These are phyloP conservation scores for Vandiemenella viatica DNA, from an alignment of 2,888 invertebrate genomes.

Conservation along the genomic window DNA sequence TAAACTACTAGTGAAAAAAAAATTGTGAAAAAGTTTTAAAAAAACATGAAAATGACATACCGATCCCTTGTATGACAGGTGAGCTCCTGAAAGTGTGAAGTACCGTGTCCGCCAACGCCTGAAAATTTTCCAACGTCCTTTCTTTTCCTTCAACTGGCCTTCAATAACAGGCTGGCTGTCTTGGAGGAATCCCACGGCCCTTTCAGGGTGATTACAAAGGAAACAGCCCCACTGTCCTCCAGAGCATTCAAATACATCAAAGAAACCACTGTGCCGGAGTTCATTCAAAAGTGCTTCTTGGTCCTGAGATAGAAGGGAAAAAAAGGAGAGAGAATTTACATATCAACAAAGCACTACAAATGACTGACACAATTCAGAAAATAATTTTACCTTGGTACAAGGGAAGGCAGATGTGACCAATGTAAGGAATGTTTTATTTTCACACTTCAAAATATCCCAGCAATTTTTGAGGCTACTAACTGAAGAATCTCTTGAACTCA, in stretches of 20 bases:
- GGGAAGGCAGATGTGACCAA: constrained; percentile 91
- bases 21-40: too few relatives aligned
- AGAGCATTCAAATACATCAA: constrained; percentile 81
- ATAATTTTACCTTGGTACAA: constrained; percentile 51
- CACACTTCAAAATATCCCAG: constrained; percentile 87
- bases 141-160: constrained; percentile 81
- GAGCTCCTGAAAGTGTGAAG: constrained; percentile 85
- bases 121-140: constrained; percentile 81
- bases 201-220: constrained; percentile 82
- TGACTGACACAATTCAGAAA: background rate
- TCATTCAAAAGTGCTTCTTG: constrained; percentile 77
- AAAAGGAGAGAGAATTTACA: background rate
- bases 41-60: constrained; percentile 39
- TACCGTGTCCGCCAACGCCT: constrained; percentile 85
- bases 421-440: constrained; percentile 76
- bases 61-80: constrained; percentile 72
- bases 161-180: constrained; percentile 79
- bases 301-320: constrained; percentile 43
- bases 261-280: constrained; percentile 70
- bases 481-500: constrained; percentile 65
- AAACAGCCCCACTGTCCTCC: constrained; percentile 72
- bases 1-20: too few relatives aligned
- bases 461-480: constrained; percentile 77
- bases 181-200: constrained; percentile 60
- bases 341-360: background rate